Evolutionary conservation across 2,888 invertebrate genomes (phyloP), one percentile per base, ranked within the genome.

Genomic region (Hyles lineata): DNA sequence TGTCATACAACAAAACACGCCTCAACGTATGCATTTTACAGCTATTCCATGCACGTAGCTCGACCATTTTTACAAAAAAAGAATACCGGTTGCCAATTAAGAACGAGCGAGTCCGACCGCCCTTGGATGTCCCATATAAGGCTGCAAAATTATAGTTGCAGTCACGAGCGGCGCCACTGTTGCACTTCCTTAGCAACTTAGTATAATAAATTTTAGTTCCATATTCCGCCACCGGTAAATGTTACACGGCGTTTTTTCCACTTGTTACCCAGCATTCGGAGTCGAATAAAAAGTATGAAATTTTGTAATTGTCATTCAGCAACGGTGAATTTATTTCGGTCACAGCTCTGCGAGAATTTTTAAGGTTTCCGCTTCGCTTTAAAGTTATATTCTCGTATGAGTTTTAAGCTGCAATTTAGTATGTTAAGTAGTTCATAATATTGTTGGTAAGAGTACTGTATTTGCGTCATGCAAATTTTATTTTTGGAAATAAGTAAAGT

Each of bases 111-210:
- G 71, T 60, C 74, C 72, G 72, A 58, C 43, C 74, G 85, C 81
- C 88, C 87, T 87, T 87, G 86, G 82, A 83, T 83, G 81, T 71
- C 58, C 84, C 84, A 79, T 83, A 81, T 78, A 77, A 71, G 78
- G 72, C 76, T 74, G 19, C 71, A 50, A 71, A 52, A 9, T 62
- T 29, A 9, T n/a, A 52, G n/a, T 25, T 62, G 29, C 71, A 55
- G 19, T 19, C 62, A 23, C 52, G 29, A 71, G 21, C 15, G 21
- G 29, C 32, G 52, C 29, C 32, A 58, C 29, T 62, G 29, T 62
- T 50, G 17, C 32, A n/a, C 21, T 55, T 55, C 32, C 29, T 52
- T 29, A 2, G 25, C 15, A 70, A 70, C 43, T 25, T 52, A 7
- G 7, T 21, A 15, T 29, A 71, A n/a, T 29, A 62, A 55, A 50